phyloP scores from a whole-genome alignment of 1,140 invertebrate genomes.

The Manduca sexta region DNA sequence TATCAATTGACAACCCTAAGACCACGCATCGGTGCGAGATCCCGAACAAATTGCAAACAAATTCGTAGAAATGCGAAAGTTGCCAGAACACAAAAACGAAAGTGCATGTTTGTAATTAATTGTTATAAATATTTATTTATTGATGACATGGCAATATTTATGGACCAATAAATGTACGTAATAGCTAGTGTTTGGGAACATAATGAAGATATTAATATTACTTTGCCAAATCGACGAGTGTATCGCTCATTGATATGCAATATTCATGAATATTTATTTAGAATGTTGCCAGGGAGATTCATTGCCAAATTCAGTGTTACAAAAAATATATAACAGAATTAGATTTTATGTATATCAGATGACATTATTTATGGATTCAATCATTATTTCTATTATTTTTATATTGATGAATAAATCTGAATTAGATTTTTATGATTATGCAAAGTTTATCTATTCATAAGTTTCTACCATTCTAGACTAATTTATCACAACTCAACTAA shows the following conservation, averaged over 20 bases:
- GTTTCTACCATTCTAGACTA: too few species aligned
- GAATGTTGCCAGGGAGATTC: background rate
- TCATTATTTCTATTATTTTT: too few species aligned
- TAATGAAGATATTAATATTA: conserved; percentile 25
- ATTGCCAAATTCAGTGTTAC: too few species aligned
- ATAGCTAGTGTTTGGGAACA: conserved; percentile 13
- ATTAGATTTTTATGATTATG: too few species aligned
- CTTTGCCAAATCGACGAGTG: conserved; percentile 8
- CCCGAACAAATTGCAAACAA: conserved; percentile 47
- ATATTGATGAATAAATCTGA: too few species aligned
- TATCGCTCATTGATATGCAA: conserved; percentile 2
- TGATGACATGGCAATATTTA: conserved; percentile 30
- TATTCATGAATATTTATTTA: conserved; percentile 2
- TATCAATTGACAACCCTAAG: conserved; percentile 24
- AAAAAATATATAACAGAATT: too few species aligned
- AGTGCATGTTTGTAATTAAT: conserved; percentile 34
- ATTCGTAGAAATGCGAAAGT: conserved; percentile 48
- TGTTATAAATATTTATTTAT: conserved; percentile 46
- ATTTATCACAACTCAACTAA: too few species aligned
- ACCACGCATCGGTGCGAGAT: conserved; percentile 6
- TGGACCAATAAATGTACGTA: conserved; percentile 19
- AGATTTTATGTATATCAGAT: too few species aligned
- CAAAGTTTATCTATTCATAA: too few species aligned
- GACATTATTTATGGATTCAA: too few species aligned
- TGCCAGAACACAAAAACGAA: conserved; percentile 43